Evolutionary conservation across 2,888 invertebrate species (phyloP), one percentile per base, ranked within the genome.

Genomic region (Limnephilus lunatus): DNA sequence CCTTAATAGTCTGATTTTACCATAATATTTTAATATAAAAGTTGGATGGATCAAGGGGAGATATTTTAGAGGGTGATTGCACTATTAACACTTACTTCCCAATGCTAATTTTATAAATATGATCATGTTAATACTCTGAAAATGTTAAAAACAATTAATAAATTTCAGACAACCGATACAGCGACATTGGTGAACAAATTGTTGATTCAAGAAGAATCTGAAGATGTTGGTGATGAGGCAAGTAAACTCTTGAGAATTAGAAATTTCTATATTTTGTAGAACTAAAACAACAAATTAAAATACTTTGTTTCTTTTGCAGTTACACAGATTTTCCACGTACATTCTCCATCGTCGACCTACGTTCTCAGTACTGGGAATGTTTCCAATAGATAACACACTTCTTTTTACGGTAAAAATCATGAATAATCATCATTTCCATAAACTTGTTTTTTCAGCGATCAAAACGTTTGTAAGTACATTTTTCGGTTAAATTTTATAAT

Each of bases 321-420:
- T 91, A 32, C 91, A 82, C 31, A 48, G 48, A 44, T 91, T 91
- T 89, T 91, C 91, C 44, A 89, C 89, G 15, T 85, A 81, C 68
- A 53, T 89, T 7, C 85, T 89, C 4, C 91, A 89, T 25, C 80
- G 81, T 11, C 68, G 88, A 85, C 89, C 91, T 2, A 85, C 89
- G 30, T 80, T 91, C n/a, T 39, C 89, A 30, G 89, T 89, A 30
- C n/a, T 88, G 25, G 91, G 91, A 25, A 83, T 91, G 68, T 91
- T 91, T 81, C 53, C 86, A 5, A 85, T 91, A 30, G 91, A 91
- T 48, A 91, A 91, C 39, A 89, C 91, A 32, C 48, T 91, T 2
- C 80, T 89, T 81, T 91, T 91, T 80, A 91, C 91, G 32, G 91
- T 91, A 83, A 91, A 35, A 68, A 35, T 39, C n/a, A 25, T 83